Percentiles rank a stretch among this genome's conserved stretches.
Evolutionary conservation across 2,888 invertebrate genomes (phyloP).

Genomic region (Portevinia maculata): DNA sequence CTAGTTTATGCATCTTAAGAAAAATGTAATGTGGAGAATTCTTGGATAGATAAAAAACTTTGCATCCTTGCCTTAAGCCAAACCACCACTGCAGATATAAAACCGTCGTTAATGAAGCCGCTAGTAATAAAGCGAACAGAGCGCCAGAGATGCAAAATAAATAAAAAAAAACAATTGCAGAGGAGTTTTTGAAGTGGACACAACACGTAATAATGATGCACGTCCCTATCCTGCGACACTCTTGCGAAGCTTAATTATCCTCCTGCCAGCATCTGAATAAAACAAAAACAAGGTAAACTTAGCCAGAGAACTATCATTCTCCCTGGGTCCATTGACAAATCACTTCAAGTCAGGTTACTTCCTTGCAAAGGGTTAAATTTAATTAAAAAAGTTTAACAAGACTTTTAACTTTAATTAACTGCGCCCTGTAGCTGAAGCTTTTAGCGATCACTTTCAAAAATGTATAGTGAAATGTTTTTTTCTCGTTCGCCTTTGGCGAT

Average conservation of each 20-base stretch:
- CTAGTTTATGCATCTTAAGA: slow-evolving; percentile 37
- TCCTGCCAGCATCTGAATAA: slow-evolving; percentile 7
- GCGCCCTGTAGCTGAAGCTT: slow-evolving; percentile 51
- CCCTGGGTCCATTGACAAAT: not conserved
- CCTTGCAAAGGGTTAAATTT: slow-evolving; percentile 55
- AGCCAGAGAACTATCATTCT: not conserved
- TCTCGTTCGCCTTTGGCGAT: not conserved
- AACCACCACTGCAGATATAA: slow-evolving; percentile 31
- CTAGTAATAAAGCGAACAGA: slow-evolving; percentile 16
- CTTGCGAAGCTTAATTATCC: slow-evolving; percentile 43
- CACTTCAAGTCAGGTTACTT: slow-evolving; percentile 6
- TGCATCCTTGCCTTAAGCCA: slow-evolving; percentile 53
- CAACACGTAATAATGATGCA: slow-evolving; percentile 61
- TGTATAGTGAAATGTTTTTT: slow-evolving; percentile 9
- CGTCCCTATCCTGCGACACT: slow-evolving; percentile 16
- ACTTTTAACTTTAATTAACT: slow-evolving; percentile 80
- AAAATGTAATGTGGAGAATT: slow-evolving; percentile 27
- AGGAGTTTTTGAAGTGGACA: slow-evolving; percentile 51
- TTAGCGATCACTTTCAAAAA: slow-evolving; percentile 27
- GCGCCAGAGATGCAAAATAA: not conserved
- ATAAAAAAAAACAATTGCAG: slow-evolving; percentile 34
- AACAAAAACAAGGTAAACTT: slow-evolving; percentile 21
- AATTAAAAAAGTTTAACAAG: slow-evolving; percentile 80
- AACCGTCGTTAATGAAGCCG: slow-evolving; percentile 58
- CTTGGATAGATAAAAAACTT: slow-evolving; percentile 36